These are phyloP conservation scores for Rhinopomastus cyanomelas DNA, from an alignment of 2,113 vertebrate genomes.

Conservation along the genomic window DNA sequence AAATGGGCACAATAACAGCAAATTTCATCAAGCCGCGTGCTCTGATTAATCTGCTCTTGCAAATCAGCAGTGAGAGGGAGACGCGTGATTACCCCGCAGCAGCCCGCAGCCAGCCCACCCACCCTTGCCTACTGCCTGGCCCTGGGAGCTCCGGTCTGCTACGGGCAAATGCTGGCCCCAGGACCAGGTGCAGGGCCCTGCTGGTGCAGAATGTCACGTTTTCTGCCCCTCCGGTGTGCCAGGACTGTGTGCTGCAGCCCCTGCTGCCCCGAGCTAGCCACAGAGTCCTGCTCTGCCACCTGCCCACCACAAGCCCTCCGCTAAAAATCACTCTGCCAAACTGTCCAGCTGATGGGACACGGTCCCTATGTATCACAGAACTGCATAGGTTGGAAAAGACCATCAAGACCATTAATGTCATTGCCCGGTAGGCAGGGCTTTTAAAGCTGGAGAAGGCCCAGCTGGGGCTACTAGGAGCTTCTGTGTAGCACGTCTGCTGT, in stretches of 20 bases:
- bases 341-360: fast-evolving
- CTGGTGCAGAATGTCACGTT: fast-evolving
- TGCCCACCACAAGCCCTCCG: background rate
- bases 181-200: background rate
- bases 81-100: conserved; percentile 90
- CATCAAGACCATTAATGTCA: too few relatives aligned
- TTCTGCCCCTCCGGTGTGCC: background rate
- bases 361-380: fast-evolving
- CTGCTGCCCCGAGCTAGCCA: background rate
- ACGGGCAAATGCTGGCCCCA: background rate
- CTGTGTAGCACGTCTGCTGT: background rate
- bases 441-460: background rate
- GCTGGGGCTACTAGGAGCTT: background rate
- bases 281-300: fast-evolving
- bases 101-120: conserved; percentile 75
- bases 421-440: background rate
- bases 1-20: conserved; percentile 99
- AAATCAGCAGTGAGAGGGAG: conserved; percentile 90
- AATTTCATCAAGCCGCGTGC: conserved; percentile 97
- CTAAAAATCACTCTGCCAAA: background rate
- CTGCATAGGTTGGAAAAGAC: too few relatives aligned
- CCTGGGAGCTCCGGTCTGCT: conserved; percentile 45
- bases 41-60: conserved; percentile 99
- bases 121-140: conserved; percentile 65
- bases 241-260: background rate